These are phyloP conservation scores for Sepioteuthis lessoniana DNA, from an alignment of 2,888 invertebrate genomes.

Conservation along the genomic window DNA sequence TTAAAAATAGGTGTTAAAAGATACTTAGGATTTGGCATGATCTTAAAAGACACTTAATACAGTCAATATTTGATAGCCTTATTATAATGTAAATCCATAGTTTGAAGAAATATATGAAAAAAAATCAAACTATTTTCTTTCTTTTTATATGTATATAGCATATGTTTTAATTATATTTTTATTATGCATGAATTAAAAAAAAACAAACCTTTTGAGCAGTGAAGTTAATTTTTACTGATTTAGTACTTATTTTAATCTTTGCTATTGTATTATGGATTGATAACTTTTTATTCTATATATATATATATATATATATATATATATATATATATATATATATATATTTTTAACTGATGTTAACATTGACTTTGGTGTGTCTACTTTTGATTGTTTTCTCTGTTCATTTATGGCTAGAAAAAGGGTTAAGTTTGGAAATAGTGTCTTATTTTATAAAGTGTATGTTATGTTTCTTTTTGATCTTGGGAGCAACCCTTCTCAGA, in stretches of 20 bases:
- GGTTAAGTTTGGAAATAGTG: neutral
- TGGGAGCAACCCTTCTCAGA: neutral
- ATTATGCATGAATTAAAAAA: neutral
- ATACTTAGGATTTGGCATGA: neutral
- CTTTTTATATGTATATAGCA: neutral
- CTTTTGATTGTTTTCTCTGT: neutral
- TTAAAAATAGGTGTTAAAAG: neutral
- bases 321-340: too few species aligned
- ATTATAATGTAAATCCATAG: neutral
- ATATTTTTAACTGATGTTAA: neutral
- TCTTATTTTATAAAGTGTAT: neutral
- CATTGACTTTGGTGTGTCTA: neutral
- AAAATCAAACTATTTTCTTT: neutral
- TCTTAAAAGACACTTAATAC: neutral
- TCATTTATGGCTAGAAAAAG: neutral
- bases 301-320: too few species aligned
- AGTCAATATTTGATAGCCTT: neutral
- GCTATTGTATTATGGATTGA: neutral
- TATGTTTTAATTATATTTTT: neutral
- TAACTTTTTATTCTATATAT: neutral
- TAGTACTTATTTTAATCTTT: too few species aligned
- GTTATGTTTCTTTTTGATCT: neutral
- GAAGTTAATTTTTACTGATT: neutral
- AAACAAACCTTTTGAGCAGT: neutral
- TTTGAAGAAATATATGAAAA: neutral